Conservation (phyloP, 2,888 invertebrate species). For the Nudaria mundana region DNA sequence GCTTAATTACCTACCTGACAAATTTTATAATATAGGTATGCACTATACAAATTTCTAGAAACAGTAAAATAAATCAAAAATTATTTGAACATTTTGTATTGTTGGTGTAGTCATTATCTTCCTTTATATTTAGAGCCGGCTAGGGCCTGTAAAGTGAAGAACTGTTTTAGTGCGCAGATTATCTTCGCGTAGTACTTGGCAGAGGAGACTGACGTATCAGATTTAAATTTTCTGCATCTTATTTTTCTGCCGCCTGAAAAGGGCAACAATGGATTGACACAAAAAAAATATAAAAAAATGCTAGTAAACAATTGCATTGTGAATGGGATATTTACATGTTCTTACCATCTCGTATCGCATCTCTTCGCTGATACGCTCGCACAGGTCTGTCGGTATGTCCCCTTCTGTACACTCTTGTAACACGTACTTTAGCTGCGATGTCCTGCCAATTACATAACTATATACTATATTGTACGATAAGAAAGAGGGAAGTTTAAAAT, state of each 20-base stretch:
- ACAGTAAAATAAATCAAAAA: constrained; percentile 22
- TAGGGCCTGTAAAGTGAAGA: constrained; percentile 76
- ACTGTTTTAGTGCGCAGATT: constrained; percentile 75
- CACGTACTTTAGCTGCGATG: constrained; percentile 91
- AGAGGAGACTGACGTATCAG: constrained; percentile 68
- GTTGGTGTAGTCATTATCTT: constrained; percentile 48
- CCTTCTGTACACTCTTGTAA: constrained; percentile 93
- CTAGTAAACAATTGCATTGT: constrained; percentile 20
- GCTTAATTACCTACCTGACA: constrained; percentile 50
- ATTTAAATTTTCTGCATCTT: constrained; percentile 73
- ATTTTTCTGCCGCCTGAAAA: constrained; percentile 78
- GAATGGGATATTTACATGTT: constrained; percentile 75
- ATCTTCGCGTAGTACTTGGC: constrained; percentile 74
- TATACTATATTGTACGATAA: too few species aligned
- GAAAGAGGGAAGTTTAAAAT: too few species aligned
- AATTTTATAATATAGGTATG: constrained; percentile 47
- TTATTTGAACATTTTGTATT: constrained; percentile 17
- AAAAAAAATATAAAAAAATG: constrained; percentile 44
- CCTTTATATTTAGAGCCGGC: constrained; percentile 74
- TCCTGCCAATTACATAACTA: constrained; percentile 69
- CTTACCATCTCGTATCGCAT: constrained; percentile 94
- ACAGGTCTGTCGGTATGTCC: constrained; percentile 95
- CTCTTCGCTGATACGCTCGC: constrained; percentile 94
- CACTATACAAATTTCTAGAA: constrained; percentile 31
- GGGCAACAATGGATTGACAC: constrained; percentile 47